Percentiles rank a stretch among this genome's conserved stretches.
phyloP scores from a whole-genome alignment of 2,797 vertebrate species.

The Gadopsis marmoratus region DNA sequence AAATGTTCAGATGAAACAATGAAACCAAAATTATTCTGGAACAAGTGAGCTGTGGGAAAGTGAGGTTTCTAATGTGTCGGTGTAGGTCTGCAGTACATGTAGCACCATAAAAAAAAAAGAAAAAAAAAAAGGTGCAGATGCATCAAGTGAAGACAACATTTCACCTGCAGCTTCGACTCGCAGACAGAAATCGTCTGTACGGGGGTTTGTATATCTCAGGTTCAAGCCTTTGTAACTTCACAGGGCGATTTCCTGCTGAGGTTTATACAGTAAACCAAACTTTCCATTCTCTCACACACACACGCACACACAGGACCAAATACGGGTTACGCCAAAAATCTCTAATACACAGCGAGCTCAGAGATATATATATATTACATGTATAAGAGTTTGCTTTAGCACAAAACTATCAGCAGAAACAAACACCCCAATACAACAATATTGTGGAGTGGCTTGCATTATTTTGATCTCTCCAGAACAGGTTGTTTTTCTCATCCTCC shows the following conservation, averaged over 20 bases:
- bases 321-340: neutral
- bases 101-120: no score
- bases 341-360: neutral
- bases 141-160: neutral
- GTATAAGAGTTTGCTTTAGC: neutral
- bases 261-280: conserved; percentile 16
- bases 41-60: neutral
- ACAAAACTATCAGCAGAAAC: neutral
- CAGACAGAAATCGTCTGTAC: neutral
- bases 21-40: neutral
- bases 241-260: conserved; percentile 9
- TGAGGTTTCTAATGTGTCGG: neutral
- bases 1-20: neutral
- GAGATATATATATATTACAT: neutral
- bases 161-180: neutral
- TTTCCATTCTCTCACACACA: neutral
- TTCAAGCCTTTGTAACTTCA: neutral
- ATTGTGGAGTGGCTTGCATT: neutral
- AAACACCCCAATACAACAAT: neutral
- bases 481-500: neutral
- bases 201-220: neutral
- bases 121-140: no score
- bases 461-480: neutral
- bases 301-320: neutral
- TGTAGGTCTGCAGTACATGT: neutral